Base-by-base conservation (phyloP, 2,113 vertebrate genomes). In the Equus quagga region DNA sequence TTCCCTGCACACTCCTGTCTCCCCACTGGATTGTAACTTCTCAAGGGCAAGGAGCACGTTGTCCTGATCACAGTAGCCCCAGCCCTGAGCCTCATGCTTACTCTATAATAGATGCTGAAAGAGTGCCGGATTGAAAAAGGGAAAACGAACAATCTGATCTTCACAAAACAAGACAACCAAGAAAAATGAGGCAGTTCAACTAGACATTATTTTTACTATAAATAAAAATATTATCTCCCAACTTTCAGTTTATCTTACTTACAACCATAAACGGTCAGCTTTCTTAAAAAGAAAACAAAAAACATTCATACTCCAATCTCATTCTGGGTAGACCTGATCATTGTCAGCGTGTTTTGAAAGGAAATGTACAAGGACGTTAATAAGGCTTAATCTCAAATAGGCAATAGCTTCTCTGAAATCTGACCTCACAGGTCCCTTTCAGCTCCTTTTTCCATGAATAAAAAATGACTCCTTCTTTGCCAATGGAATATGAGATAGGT, bases 401-500 rank as follows among this genome's bases (percentile, higher is more conserved):
- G 46, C 46, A 87, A 93, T 21, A 54, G 64, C 83, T n/a, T 82
- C 82, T 86, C 41, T 60, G 78, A 79, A 92, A 89, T 70, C 33
- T 83, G 76, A 96, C 69, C 73, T 92, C 75, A 31, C 19, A 49
- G 69, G 46, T 46, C 89, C 85, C 8, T 49, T 91, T 72, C 33
- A 49, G 56, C 31, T 70, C 85, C 82, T 80, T 96, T 95, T 79
- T 44, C 73, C 95, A 95, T 79, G 79, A 97, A 97, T 93, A 94
- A 98, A 86, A 94, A 90, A 97, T 91, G 75, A 96, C 69, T 92
- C 65, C 46, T 41, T 95, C 78, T 92, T 90, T 92, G 65, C 94
- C 73, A 76, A n/a, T 21, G 62, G 46, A 81, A 96, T 51, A 87
- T 54, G 91, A 95, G 81, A 36, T 18, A 62, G 56, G 58, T 28